These are phyloP conservation scores for Halictus rubicundus DNA, from an alignment of 1,140 invertebrate genomes.

Conservation along the genomic window DNA sequence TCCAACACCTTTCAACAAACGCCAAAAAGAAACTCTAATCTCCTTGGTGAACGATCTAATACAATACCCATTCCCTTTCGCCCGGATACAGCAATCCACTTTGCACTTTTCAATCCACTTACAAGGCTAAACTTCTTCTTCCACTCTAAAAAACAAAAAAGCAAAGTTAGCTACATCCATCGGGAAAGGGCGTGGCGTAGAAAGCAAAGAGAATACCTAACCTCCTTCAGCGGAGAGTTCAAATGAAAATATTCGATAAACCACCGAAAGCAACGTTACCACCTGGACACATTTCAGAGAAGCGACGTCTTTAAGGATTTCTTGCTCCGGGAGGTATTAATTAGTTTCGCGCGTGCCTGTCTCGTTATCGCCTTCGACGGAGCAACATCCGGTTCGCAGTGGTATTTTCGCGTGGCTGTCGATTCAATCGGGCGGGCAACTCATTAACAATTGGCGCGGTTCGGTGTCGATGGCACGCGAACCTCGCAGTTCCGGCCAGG, in stretches of 20 bases:
- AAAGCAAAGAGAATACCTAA: background rate
- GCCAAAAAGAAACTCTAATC: no score
- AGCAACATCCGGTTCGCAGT: background rate
- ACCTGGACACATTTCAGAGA: background rate
- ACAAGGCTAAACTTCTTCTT: background rate
- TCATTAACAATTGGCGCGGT: background rate
- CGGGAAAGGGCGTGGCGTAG: background rate
- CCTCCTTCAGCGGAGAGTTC: background rate
- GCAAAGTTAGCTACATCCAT: background rate
- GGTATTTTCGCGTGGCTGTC: background rate
- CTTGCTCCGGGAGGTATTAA: conserved; percentile 22
- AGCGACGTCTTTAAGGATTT: background rate
- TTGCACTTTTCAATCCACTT: background rate
- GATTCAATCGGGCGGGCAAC: background rate
- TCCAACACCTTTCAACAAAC: no score
- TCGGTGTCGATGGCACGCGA: background rate
- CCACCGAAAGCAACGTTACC: no score
- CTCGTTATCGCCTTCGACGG: background rate
- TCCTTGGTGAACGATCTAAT: no score
- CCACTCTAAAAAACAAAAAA: background rate
- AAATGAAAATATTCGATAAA: background rate
- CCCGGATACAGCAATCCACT: background rate
- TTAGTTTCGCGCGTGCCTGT: conserved; percentile 20
- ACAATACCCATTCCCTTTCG: background rate
- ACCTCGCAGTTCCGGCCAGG: background rate